Evolutionary conservation across 1,140 invertebrate species (phyloP).

Genomic region (Pinna nobilis): DNA sequence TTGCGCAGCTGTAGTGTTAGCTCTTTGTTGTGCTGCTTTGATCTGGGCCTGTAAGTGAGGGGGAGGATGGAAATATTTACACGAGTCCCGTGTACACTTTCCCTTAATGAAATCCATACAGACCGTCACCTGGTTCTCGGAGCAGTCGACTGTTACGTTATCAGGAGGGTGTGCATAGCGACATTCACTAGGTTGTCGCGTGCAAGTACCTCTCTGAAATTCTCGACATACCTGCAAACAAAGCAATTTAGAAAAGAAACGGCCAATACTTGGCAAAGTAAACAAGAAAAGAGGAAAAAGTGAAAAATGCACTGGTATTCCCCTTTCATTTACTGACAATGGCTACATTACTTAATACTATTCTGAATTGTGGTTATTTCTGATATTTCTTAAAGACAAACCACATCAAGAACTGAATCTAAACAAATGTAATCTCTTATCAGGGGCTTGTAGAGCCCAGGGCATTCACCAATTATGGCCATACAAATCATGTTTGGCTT

Average conservation of each 20-base stretch:
- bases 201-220: constrained; percentile 97
- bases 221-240: constrained; percentile 93
- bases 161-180: constrained; percentile 98
- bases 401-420: not conserved
- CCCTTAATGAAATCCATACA: constrained; percentile 99
- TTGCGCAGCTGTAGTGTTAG: constrained; percentile 80
- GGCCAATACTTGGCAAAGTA: no score
- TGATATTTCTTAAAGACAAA: not conserved
- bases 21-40: constrained; percentile 90
- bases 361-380: not conserved
- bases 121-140: constrained; percentile 95
- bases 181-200: constrained; percentile 96
- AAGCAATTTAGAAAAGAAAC: no score
- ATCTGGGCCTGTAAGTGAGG: constrained; percentile 99
- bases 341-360: not conserved
- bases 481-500: no score
- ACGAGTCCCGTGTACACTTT: constrained; percentile 90
- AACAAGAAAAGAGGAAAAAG: constrained; percentile 13
- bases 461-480: no score
- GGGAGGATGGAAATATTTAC: constrained; percentile 84
- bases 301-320: not conserved
- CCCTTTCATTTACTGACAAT: not conserved
- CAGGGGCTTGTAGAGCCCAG: no score
- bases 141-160: constrained; percentile 86
- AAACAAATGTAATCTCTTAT: no score